phyloP scores from a whole-genome alignment of 2,797 vertebrate species.

The Rhinella marina region DNA sequence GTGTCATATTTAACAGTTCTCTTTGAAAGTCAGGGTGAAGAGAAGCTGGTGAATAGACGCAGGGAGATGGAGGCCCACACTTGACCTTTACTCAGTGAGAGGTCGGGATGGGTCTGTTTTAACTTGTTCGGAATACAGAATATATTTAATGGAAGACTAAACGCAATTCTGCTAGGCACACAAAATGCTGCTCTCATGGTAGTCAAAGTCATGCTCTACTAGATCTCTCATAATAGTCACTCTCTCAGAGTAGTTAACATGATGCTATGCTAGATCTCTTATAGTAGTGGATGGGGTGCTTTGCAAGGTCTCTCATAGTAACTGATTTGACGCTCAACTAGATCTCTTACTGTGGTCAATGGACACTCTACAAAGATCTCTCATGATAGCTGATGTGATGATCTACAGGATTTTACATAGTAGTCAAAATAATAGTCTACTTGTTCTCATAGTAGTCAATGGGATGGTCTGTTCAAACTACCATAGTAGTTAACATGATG shows the following conservation, averaged over 20 bases:
- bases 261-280: background rate
- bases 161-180: background rate
- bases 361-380: background rate
- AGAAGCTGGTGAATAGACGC: slow-evolving; percentile 72
- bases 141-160: slow-evolving; percentile 22
- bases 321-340: too few relatives aligned
- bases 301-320: background rate
- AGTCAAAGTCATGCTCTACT: background rate
- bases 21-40: slow-evolving; percentile 71
- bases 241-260: background rate
- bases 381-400: background rate
- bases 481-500: background rate
- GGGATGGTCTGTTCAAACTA: background rate
- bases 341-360: too few relatives aligned
- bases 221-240: background rate
- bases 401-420: background rate
- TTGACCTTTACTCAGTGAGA: slow-evolving; percentile 69
- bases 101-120: slow-evolving; percentile 64
- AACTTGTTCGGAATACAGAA: slow-evolving; percentile 24
- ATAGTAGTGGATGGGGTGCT: background rate
- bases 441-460: background rate
- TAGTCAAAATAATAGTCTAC: background rate
- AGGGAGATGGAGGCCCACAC: slow-evolving; percentile 66
- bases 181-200: background rate
- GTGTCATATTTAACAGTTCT: slow-evolving; percentile 71